Percentiles rank a stretch among this genome's conserved stretches.
These are phyloP conservation scores for Oxyura jamaicensis DNA, from an alignment of 2,113 vertebrate species.

Conservation along the genomic window DNA sequence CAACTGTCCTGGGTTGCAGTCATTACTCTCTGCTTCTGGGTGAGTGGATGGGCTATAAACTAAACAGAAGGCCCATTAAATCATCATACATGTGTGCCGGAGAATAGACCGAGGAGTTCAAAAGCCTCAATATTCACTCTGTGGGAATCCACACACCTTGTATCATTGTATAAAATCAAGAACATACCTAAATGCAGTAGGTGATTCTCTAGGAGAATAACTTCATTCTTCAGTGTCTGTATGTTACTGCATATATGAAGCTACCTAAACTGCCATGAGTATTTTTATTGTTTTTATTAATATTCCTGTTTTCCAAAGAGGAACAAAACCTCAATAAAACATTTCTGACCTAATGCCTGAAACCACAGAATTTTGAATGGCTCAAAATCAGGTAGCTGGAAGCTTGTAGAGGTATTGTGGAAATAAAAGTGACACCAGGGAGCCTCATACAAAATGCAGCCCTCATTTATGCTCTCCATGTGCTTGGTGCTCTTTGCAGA, in stretches of 20 bases:
- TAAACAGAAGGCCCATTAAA: constrained; percentile 29
- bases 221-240: neutral
- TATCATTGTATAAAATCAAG: neutral
- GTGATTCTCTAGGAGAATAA: neutral
- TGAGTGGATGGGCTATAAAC: constrained; percentile 9
- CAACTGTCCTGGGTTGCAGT: neutral
- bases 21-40: neutral
- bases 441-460: neutral
- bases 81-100: neutral
- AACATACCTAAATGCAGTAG: neutral
- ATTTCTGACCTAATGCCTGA: neutral
- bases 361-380: neutral
- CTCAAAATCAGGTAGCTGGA: neutral
- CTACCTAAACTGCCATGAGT: neutral
- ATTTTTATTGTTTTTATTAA: neutral
- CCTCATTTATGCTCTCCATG: neutral
- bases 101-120: neutral
- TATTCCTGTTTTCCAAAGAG: neutral
- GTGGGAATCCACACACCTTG: neutral
- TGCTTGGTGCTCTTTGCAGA: neutral
- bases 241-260: neutral
- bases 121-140: neutral
- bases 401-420: neutral
- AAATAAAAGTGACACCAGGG: neutral
- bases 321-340: neutral